Conservation (phyloP, 1,140 invertebrate genomes). For the Anadara kagoshimensis region DNA sequence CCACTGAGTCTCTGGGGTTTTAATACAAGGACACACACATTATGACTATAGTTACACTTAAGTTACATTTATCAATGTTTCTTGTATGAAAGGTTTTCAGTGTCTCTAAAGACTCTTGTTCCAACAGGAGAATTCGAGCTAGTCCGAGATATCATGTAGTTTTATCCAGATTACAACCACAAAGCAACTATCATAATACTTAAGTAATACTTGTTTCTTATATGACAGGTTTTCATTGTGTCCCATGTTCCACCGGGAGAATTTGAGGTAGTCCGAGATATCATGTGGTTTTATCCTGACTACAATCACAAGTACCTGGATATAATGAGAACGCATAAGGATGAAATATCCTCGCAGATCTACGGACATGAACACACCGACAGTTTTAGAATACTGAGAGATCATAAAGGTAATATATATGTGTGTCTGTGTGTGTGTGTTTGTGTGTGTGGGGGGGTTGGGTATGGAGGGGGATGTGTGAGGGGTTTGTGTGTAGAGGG, state of each 20-base stretch:
- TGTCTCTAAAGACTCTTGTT: constrained; percentile 90
- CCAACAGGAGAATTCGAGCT: constrained; percentile 90
- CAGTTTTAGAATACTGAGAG: constrained; percentile 56
- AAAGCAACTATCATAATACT: neutral
- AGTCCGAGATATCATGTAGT: constrained; percentile 77
- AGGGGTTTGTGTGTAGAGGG: neutral
- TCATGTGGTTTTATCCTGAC: constrained; percentile 70
- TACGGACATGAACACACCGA: constrained; percentile 70
- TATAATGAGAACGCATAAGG: constrained; percentile 77
- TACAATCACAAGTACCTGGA: constrained; percentile 79
- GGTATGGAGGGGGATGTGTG: neutral
- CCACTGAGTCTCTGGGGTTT: too few species aligned
- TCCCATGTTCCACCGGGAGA: constrained; percentile 92
- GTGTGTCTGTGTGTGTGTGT: neutral
- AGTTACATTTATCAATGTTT: too few species aligned
- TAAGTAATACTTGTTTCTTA: constrained; percentile 32
- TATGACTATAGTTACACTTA: too few species aligned
- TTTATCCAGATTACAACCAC: constrained; percentile 63
- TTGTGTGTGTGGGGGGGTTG: neutral
- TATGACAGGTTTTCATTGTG: constrained; percentile 87
- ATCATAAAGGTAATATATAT: constrained; percentile 47
- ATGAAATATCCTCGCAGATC: constrained; percentile 56
- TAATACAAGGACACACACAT: too few species aligned
- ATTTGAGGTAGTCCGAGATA: constrained; percentile 83
- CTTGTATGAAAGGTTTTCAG: constrained; percentile 84